Evolutionary conservation across 2,888 invertebrate species (phyloP), one percentile per base, ranked within the genome.

Genomic region (Melieria crassipennis): DNA sequence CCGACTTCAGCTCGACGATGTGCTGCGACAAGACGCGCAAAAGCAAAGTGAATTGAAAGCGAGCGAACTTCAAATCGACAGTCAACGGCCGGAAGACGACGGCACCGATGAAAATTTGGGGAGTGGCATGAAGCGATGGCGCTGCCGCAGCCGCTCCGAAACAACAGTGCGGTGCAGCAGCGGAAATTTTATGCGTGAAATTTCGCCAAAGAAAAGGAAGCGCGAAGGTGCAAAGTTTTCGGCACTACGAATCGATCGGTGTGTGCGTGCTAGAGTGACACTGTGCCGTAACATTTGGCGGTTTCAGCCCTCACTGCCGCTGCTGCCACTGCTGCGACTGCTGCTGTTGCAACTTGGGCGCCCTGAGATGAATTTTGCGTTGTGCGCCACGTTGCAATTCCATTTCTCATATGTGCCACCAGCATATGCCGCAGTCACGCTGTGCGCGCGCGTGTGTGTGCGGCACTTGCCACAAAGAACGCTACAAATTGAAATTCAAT

Each of bases 401-500:
- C 50, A 50, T 9, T 11, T 10, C 5, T 52, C 13, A 13, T 11
- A 52, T 52, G 52, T 52, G 52, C 13, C 6, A 52, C 5, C 30
- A 5, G 1, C 46, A 52, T 56, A 64, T 46, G 46, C 5, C 9
- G 5, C 5, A 30, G 52, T 16, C 13, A 30, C 30, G 30, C 30
- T 56, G n/a, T 57, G 16, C 9, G 9, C 11, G 13, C 42, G 16
- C 10, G 69, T 55, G 46, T 47, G 47, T 43, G n/a, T 57, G 42
- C 3, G 6, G 52, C n/a, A 30, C 46, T 16, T 65, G 50, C 42
- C 46, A 42, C 7, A 7, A n/a, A 6, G 46, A 45, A 11, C 16
- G 50, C 16, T 43, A 61, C 52, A 69, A 69, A 69, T 57, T 52
- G 57, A 69, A 69, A 63, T 69, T 63, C 63, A 69, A 69, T 69